Evolutionary conservation across 2,888 invertebrate genomes (phyloP).

Genomic region (Charanyca ferruginea): DNA sequence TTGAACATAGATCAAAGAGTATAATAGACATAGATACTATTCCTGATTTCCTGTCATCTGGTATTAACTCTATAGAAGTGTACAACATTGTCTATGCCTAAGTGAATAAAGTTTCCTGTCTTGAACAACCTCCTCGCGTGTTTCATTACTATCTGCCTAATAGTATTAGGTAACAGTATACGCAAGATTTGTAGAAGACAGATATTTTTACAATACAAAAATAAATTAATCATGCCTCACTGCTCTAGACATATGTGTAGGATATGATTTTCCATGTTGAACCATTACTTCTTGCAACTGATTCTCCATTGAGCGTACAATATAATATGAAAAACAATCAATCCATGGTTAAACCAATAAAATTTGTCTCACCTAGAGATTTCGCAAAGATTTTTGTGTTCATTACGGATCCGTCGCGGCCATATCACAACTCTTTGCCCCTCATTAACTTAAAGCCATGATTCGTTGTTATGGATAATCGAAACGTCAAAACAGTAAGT

Average conservation of each 20-base stretch:
- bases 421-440: slow-evolving; percentile 15
- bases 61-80: too few species aligned
- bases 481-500: slow-evolving; percentile 32
- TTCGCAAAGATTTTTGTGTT: slow-evolving; percentile 12
- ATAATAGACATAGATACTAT: too few species aligned
- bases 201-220: neutral
- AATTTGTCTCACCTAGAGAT: slow-evolving; percentile 6
- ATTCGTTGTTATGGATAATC: slow-evolving; percentile 5
- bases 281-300: neutral
- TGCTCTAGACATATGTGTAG: neutral
- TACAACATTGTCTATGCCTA: too few species aligned
- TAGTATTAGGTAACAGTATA: slow-evolving; percentile 19
- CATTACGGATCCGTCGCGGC: slow-evolving; percentile 13
- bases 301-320: neutral
- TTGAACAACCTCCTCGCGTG: too few species aligned
- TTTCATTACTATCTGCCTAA: slow-evolving; percentile 32
- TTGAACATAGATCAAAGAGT: too few species aligned
- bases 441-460: slow-evolving; percentile 1
- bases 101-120: too few species aligned
- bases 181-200: neutral
- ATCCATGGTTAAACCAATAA: slow-evolving; percentile 11
- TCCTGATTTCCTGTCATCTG: too few species aligned
- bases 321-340: slow-evolving; percentile 5
- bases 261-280: neutral
- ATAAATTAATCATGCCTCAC: neutral